Base-by-base conservation (phyloP, 2,888 invertebrate genomes). In the Adelognathus sp. region DNA sequence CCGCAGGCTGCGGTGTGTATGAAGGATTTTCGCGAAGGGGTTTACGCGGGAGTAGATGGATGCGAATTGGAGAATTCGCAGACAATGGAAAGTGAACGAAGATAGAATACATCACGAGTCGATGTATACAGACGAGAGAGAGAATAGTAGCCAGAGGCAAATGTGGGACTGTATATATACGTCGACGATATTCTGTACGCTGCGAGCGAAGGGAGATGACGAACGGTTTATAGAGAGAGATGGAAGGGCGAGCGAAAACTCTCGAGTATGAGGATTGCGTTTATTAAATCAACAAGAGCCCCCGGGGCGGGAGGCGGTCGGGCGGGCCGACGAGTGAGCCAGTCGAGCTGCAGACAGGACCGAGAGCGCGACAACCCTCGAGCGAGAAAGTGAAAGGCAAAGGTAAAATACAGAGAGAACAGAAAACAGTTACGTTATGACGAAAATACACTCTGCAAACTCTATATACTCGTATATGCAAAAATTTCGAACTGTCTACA, bases 221-320 rank as follows among this genome's bases (percentile, higher is more conserved):
- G 56, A 33, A 46, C 18, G 39, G 21, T n/a, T n/a, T 36, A 36
- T 18, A 16, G 33, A 14, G 14, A 29, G 36, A 61, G 41, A 58
- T 76, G 66, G 31, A 36, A 58, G 60, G 39, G 41, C 52, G 46
- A 67, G 29, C 24, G 79, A 78, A 76, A 81, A 76, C 78, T 77
- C 79, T 80, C 81, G 79, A 73, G 80, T 80, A 52, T 81, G 77
- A 82, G 83, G 78, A 80, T 82, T 80, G 83, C 86, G 86, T 88
- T 87, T 88, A 88, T 88, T 87, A 85, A 88, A 88, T 87, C 87
- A 87, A 87, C 86, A 85, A 86, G 87, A 84, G 83, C 84, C 86
- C 81, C 27, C 6, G 46, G 52, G 73, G 83, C 76, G 72, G 70
- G 77, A 78, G 81, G 81, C 77, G 33, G 52, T 11, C 56, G 31